These are phyloP conservation scores for Hyaena hyaena DNA, from an alignment of 2,113 vertebrate species.

Conservation along the genomic window DNA sequence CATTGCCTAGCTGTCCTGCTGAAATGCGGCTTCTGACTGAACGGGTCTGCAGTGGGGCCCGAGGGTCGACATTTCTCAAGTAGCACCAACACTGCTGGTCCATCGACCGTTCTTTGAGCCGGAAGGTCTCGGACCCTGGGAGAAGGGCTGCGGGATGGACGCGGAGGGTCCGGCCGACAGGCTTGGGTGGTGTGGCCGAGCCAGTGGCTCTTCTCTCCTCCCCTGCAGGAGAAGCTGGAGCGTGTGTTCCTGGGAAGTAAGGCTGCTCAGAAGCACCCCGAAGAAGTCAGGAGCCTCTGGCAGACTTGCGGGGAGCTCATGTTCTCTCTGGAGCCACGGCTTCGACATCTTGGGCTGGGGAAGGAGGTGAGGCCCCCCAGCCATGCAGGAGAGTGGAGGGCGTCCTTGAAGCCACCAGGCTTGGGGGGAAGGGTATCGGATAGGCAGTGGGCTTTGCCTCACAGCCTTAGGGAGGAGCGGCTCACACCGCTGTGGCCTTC, in stretches of 20 bases:
- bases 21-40: background rate
- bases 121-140: background rate
- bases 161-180: background rate
- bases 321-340: conserved; percentile 90
- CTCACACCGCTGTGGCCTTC: fast-evolving
- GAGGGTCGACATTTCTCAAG: background rate
- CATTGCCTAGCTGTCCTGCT: background rate
- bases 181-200: background rate
- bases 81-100: background rate
- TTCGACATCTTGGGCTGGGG: conserved; percentile 93
- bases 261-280: conserved; percentile 88
- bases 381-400: fast-evolving
- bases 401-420: background rate
- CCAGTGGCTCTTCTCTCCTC: background rate
- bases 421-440: fast-evolving
- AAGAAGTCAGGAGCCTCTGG: conserved; percentile 90
- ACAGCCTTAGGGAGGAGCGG: background rate
- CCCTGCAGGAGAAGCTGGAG: conserved; percentile 91
- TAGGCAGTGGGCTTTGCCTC: background rate
- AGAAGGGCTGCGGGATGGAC: background rate
- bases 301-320: conserved; percentile 88
- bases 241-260: conserved; percentile 89
- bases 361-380: conserved; percentile 85
- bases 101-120: fast-evolving
- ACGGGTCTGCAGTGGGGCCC: background rate